Evolutionary conservation across 2,888 invertebrate species (phyloP).

Genomic region (Zeuzera pyrina): DNA sequence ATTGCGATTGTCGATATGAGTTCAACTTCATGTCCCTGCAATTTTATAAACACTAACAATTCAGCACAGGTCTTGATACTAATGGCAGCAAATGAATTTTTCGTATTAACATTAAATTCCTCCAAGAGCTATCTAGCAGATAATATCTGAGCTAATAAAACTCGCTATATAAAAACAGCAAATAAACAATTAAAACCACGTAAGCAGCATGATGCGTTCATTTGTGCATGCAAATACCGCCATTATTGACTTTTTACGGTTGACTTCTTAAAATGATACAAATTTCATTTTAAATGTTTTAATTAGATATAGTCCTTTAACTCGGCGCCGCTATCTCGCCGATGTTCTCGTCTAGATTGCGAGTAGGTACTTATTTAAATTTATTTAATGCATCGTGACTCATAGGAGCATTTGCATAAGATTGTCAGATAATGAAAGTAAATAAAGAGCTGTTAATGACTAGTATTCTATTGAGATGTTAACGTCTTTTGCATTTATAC

Average conservation of each 20-base stretch:
- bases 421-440: conserved; percentile 3
- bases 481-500: no score
- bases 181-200: conserved; percentile 41
- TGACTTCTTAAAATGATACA: conserved; percentile 34
- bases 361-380: conserved; percentile 37
- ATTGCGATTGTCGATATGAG: conserved; percentile 1
- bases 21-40: no score
- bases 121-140: no score
- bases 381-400: conserved; percentile 39
- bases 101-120: no score
- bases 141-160: no score
- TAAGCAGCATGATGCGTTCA: conserved; percentile 29
- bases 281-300: conserved; percentile 55
- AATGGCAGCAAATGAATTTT: no score
- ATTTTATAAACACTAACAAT: no score
- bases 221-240: conserved; percentile 40
- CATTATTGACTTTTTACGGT: conserved; percentile 34
- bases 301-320: conserved; percentile 43
- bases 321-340: conserved; percentile 35
- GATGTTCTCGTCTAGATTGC: conserved; percentile 28
- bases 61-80: no score
- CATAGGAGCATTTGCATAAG: conserved; percentile 28
- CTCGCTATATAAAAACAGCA: conserved; percentile 25
- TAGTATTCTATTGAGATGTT: conserved; percentile 16
- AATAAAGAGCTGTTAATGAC: conserved; percentile 31